A percentile compares a stretch with the other conserved stretches of the same genome.
Conservation (phyloP, 2,113 vertebrate species). For the Coreoperca whiteheadi region DNA sequence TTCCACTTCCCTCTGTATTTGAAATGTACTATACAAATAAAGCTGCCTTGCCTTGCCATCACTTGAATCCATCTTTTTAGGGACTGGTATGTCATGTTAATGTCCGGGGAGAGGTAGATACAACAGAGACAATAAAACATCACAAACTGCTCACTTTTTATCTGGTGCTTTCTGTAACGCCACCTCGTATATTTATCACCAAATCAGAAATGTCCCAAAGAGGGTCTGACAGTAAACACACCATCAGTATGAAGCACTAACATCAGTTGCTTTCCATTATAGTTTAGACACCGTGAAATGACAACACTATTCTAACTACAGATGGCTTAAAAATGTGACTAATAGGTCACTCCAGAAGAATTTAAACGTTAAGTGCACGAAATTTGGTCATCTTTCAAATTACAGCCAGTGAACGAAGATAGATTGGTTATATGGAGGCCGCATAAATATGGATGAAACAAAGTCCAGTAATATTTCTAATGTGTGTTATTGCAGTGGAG, state of each 20-base stretch:
- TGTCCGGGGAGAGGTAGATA: not conserved
- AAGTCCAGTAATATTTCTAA: not conserved
- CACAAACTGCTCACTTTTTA: not conserved
- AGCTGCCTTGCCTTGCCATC: not conserved
- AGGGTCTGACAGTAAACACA: not conserved
- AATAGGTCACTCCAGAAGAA: conserved; percentile 1
- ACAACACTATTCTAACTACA: conserved; percentile 3
- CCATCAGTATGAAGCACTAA: conserved; percentile 1
- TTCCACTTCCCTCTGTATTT: not conserved
- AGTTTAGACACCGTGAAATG: conserved; percentile 16
- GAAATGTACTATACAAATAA: not conserved
- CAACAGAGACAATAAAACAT: not conserved
- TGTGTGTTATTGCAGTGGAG: not conserved
- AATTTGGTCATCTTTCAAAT: conserved; percentile 17
- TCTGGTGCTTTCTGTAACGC: not conserved
- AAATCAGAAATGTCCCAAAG: conserved; percentile 15
- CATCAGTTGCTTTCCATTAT: conserved; percentile 32
- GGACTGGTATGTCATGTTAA: not conserved
- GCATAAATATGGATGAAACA: conserved; percentile 1
- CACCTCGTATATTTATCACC: not conserved
- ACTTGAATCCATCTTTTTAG: not conserved
- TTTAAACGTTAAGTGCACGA: not conserved
- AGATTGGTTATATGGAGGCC: not conserved
- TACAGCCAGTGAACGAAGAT: not conserved
- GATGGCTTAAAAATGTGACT: conserved; percentile 13